These are phyloP conservation scores for Rhyacichthys aspro DNA, from an alignment of 2,797 vertebrate genomes.

Conservation along the genomic window DNA sequence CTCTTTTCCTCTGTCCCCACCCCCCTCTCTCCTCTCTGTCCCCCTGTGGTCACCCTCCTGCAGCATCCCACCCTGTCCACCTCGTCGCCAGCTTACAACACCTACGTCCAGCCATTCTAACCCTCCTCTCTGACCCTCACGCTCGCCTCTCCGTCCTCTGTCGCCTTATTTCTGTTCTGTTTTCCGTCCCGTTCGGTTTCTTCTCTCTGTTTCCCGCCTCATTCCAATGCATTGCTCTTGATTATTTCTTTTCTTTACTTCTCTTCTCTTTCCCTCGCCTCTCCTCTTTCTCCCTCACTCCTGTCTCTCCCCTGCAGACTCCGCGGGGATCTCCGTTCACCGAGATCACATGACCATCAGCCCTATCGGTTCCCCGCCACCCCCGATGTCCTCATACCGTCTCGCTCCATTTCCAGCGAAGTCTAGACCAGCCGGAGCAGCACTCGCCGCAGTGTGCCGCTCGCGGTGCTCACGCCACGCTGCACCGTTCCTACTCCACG, in stretches of 20 bases:
- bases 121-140: conserved; percentile 28
- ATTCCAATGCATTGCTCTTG: conserved; percentile 61
- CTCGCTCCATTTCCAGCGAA: conserved; percentile 86
- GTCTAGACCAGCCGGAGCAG: conserved; percentile 78
- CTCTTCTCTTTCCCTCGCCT: conserved; percentile 22
- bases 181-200: neutral
- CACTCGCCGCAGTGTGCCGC: conserved; percentile 65
- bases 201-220: conserved; percentile 19
- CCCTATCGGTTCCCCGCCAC: conserved; percentile 85
- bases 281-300: conserved; percentile 60
- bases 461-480: conserved; percentile 57
- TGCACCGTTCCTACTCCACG: conserved; percentile 78
- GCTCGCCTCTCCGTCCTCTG: conserved; percentile 20
- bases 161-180: conserved; percentile 58
- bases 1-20: conserved; percentile 70
- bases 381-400: conserved; percentile 84
- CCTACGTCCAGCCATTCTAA: conserved; percentile 77
- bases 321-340: conserved; percentile 81
- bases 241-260: conserved; percentile 66
- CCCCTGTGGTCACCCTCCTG: conserved; percentile 53
- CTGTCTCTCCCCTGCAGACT: conserved; percentile 81
- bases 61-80: conserved; percentile 73
- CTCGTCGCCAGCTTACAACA: conserved; percentile 68
- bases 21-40: conserved; percentile 63
- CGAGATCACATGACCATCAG: conserved; percentile 89